Base-by-base conservation (phyloP, 1,140 invertebrate genomes). In the Saccostrea glomerata region DNA sequence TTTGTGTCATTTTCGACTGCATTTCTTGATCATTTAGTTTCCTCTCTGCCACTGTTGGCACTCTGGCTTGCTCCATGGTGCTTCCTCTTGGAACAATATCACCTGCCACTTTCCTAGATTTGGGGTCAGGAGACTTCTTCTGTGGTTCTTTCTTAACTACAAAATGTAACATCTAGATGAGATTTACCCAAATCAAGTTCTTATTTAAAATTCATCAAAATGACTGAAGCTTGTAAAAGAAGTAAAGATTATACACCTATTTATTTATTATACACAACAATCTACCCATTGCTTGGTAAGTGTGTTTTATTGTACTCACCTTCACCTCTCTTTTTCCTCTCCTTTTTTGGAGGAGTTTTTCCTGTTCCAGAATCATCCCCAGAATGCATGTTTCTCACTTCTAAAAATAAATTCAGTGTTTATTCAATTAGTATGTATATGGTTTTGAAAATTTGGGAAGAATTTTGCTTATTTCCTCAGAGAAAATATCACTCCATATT, bases 301-400 rank as follows among this genome's bases (percentile, higher is more conserved):
- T 63, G n/a, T n/a, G 17, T 63, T 20, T 63, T 12, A 82, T 11
- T 13, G 55, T 13, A 55, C 82, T 84, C 47, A 84, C 82, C 17
- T 55, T 84, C 82, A 9, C 82, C 40, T 54, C 55, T 84, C 82
- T 55, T 84, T 56, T 84, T 84, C 82, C 25, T 84, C 23, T 84
- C 55, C 47, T 54, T 84, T 84, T 84, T 84, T 12, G 82, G 23
- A 12, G 82, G 82, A 55, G 70, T 77, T 77, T 13, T 77, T 30
- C 7, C 23, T 77, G 23, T 77, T 9, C 70, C 70, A 77, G 70
- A 36, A 36, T 77, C 25, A 36, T 77, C 70, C 15, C 70, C 70
- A 36, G 70, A 77, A 36, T 77, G 70, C 70, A 77, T 77, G 58
- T 30, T 77, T 77, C 23, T 30, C 25, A 13, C 70, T 77, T 20